Base-by-base conservation (phyloP, 2,113 vertebrate species). In the Marmota monax region DNA sequence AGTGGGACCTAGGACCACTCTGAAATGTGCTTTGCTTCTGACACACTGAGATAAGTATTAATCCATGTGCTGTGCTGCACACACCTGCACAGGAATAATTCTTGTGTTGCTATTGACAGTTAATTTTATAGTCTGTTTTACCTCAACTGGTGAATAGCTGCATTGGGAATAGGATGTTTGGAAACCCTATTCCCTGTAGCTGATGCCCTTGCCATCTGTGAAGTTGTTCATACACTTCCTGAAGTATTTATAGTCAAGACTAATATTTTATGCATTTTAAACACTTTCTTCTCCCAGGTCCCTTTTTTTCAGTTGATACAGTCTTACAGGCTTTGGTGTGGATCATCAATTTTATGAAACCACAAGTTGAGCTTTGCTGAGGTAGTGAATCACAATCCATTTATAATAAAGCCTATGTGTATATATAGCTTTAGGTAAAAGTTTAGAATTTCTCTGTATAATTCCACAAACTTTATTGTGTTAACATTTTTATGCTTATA, bases 201-300 rank as follows among this genome's bases (percentile, higher is more conserved):
- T 88, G 79, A 53, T 97, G 67, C 61, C 86, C 67, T 84, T 96
- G 94, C 86, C 61, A 92, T 97, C 88, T 96, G 76, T 80, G 79
- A 80, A 97, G 96, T 92, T 95, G 67, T 93, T 92, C 72, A 76
- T 96, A 92, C 82, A 94, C 93, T 96, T 96, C 16, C 83, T 79
- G 32, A 48, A 95, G 42, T 95, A 95, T 96, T 97, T 96, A 96
- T 88, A 92, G 84, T 80, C 58, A 88, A 2, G 29, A 74, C 78
- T 88, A 95, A 97, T 96, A 96, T 76, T 95, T 97, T 97, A 96
- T 95, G 89, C 79, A 90, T 96, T 97, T 95, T 95, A 95, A 97
- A 92, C 13, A 96, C 85, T 94, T 91, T 90, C 65, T 97, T 97
- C n/a, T 95, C 94, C 82, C 72, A 5, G 84, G 34, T 67, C 78